Evolutionary conservation across 2,888 invertebrate genomes (phyloP), one percentile per base, ranked within the genome.

Genomic region (Bombylius discolor): DNA sequence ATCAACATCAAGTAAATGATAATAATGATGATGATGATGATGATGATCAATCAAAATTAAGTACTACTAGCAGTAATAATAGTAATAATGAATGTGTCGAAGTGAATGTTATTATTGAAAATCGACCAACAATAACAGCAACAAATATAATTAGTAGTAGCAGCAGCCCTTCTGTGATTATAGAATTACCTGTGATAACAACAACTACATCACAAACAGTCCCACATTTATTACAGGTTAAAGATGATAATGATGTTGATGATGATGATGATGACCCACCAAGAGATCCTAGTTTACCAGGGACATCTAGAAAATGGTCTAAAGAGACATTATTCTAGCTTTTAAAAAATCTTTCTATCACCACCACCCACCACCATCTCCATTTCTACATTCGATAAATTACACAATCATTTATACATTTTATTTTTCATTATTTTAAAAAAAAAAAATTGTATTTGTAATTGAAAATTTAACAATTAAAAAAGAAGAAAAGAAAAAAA

Each of bases 291-390:
- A 72, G 71, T 56, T 62, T 73, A 64, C 72, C 74, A 59, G 70
- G 72, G 60, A 67, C 71, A 52, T 66, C 70, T 57, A 68, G 74
- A 61, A 74, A 73, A 66, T 85, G 85, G 80, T 85, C 87, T 62
- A 84, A 85, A 68, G 88, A 88, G 78, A 88, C 88, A 67, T 79
- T 88, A 68, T 88, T 88, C 79, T 88, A 85, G 73, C 69, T 70
- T 51, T 55, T 23, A 23, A 23, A 23, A 23, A 23, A 23, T 23
- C 23, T 23, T 23, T 23, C 23, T 23, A 23, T 23, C 23, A 23
- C 23, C 23, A 23, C 23, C 23, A 23, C 23, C 23, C 1, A 1
- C 23, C 23, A 23, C 23, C 23, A 23, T 3, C 23, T 23, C 1
- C 23, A 23, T 23, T 23, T 23, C 23, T 23, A 23, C 23, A 23